Base-by-base conservation (phyloP, 2,797 vertebrate species). In the Xerus rutilus region DNA sequence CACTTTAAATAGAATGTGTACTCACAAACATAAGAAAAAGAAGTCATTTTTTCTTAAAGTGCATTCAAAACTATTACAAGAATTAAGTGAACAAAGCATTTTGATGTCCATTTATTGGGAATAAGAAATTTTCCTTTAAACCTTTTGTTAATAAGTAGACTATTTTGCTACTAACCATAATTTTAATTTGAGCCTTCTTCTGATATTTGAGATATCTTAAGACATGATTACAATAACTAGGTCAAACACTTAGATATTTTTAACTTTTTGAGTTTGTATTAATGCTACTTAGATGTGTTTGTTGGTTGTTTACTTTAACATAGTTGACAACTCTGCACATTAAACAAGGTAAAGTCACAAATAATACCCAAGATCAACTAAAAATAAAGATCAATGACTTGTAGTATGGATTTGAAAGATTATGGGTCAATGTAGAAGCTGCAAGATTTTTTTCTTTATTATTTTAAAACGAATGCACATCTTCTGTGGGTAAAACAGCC, bases 321-420 rank as follows among this genome's bases (percentile, higher is more conserved):
- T 97, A 90, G 92, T 97, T 97, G 90, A 97, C 79, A 91, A 84
- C 12, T 98, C 97, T 96, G 94, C 85, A 96, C 93, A 97, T 95
- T 98, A 99, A 99, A 99, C 98, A 98, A 98, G 98, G 99, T 99
- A 99, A 99, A 99, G 98, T 98, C 90, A 89, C 98, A 98, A 98
- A 98, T 98, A 98, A 98, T 96, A 93, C 86, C 91, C 72, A 97
- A 98, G 98, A 99, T 98, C 98, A 98, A 97, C 86, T 23, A 96
- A 98, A 96, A 78, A 94, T 98, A 99, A 98, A 99, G 98, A 99
- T 99, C 98, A 98, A 69, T 98, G 98, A 98, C 98, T 98, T 98
- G 96, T 98, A 99, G 70, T 70, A 65, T 95, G 76, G 65, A 98
- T 99, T 99, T 99, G 98, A 99, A 99, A 99, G 98, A 99, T 98